These are phyloP conservation scores for Stenchaetothrips biformis DNA, from an alignment of 2,888 invertebrate species.

Conservation along the genomic window DNA sequence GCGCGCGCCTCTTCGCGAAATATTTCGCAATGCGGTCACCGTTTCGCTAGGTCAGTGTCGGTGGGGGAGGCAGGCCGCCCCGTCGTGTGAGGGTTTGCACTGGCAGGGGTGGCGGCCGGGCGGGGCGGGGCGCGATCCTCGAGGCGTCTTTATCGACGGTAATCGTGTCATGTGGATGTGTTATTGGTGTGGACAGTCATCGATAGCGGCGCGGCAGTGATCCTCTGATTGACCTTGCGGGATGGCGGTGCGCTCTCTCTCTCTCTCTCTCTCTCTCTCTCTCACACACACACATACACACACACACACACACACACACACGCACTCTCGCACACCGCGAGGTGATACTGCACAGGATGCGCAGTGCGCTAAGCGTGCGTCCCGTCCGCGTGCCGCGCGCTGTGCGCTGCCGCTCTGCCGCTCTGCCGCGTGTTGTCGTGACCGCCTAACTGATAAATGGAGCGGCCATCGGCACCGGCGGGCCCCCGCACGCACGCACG, in stretches of 20 bases:
- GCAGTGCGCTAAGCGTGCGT: neutral
- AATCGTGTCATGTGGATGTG: neutral
- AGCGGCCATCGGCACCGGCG: neutral
- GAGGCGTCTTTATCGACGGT: neutral
- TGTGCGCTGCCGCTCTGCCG: neutral
- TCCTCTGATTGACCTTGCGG: no score
- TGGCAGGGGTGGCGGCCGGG: neutral
- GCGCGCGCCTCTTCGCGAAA: neutral
- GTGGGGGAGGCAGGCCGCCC: neutral
- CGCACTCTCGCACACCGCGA: neutral
- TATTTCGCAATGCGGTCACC: slow-evolving; percentile 4
- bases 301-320: neutral
- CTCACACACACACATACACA: neutral
- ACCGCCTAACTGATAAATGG: neutral
- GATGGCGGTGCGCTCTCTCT: neutral
- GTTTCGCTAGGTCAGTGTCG: slow-evolving; percentile 12
- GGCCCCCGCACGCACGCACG: neutral
- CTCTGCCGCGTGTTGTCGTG: neutral
- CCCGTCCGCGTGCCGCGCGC: neutral
- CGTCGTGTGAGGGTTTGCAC: neutral
- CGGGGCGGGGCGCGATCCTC: neutral
- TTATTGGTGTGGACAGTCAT: neutral
- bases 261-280: neutral
- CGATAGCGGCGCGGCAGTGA: no score
- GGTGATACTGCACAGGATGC: neutral